Base-by-base conservation (phyloP, 37 sponge, comb jelly and placozoan genomes). In the Cliona cf. orientalis region DNA sequence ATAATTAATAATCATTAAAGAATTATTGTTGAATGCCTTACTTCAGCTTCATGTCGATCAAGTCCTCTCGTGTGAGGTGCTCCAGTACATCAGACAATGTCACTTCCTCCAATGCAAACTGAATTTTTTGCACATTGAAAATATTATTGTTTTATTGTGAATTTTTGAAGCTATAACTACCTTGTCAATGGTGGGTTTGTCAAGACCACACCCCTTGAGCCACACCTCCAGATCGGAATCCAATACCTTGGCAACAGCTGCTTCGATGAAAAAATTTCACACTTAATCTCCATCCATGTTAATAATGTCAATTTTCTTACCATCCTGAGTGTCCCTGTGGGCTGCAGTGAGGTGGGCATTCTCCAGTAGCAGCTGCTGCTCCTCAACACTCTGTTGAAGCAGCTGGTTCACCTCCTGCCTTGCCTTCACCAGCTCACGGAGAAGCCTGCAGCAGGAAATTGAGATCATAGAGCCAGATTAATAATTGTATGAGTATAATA, bases 91-190 rank as follows among this genome's bases (percentile, higher is more conserved):
- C 93, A 12, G 67, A 36, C 12, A 76, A 35, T 42, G 93, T 85
- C 25, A 89, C 5, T 49, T 89, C 63, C 63, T 92, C 86, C 6
- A 33, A 46, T 21, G 49, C 75, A 72, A 92, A 81, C 92, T 91
- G 68, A 11, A 82, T 12, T 70, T 5, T 17, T 62, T n/a, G 44
- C n/a, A 76, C 23, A 67, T 36, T 5, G 7, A 31, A 5, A 67
- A 73, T 2, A 32, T 5, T 70, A 70, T 5, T 21, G 28, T 35
- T 31, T 66, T 28, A 11, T 35, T 5, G 5, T 66, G 32, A 63
- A 41, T 22, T 25, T 2, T 58, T 49, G 34, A 35, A 37, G 21
- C 3, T 17, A 12, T 5, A 21, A 21, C 42, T 25, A 88, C 81
- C 81, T 72, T 70, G 9, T 22, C 5, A 12, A 72, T 58, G 5